phyloP scores from a whole-genome alignment of 92 coral and sea anemone genomes.

The Metridium senile region DNA sequence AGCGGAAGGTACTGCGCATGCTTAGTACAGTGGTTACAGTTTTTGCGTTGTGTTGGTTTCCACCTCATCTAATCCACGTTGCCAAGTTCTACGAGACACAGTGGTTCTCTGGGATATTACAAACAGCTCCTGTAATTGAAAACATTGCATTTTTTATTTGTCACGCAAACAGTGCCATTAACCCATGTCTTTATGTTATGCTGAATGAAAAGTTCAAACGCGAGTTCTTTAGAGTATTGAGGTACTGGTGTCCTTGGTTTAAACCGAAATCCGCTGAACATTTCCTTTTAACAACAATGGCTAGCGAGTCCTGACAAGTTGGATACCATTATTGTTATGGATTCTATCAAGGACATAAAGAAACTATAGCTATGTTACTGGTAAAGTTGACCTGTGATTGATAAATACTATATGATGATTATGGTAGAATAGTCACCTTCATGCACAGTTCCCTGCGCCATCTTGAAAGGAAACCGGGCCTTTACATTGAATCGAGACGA shows the following conservation, averaged over 20 bases:
- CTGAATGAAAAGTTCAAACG: conserved; percentile 70
- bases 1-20: conserved; percentile 87
- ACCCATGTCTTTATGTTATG: conserved; percentile 73
- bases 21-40: conserved; percentile 70
- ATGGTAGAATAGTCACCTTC: no score
- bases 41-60: conserved; percentile 84
- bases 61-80: conserved; percentile 73
- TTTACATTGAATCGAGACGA: no score
- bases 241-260: conserved; percentile 31
- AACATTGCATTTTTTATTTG: conserved; percentile 61
- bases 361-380: no score
- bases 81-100: conserved; percentile 39
- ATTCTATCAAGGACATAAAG: no score
- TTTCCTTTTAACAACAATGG: conserved; percentile 16
- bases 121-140: conserved; percentile 41
- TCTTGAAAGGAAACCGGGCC: no score
- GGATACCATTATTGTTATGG: no score
- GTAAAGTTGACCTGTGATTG: no score
- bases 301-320: conserved; percentile 6
- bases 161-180: conserved; percentile 85
- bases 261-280: conserved; percentile 8
- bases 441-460: no score
- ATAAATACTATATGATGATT: no score
- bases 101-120: conserved; percentile 20
- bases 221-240: conserved; percentile 65